phyloP scores from a whole-genome alignment of 2,888 invertebrate genomes.

The Thymelicus lineola region DNA sequence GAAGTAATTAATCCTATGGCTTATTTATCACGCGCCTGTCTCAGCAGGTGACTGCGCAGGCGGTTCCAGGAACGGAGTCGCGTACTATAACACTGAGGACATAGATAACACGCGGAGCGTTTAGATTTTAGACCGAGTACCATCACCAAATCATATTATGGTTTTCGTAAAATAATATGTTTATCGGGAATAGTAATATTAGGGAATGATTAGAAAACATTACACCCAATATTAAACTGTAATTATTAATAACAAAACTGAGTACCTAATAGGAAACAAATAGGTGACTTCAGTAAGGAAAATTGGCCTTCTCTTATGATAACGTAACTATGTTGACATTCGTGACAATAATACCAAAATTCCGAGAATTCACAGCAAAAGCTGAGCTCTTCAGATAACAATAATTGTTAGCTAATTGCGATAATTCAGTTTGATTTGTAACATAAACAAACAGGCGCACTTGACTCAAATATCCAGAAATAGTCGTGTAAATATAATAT shows the following conservation, averaged over 20 bases:
- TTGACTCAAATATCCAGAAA: conserved; percentile 36
- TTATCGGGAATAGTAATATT: too few relatives aligned
- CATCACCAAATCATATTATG: too few relatives aligned
- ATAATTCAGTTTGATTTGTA: conserved; percentile 10
- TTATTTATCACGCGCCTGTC: conserved; percentile 77
- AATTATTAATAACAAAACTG: too few relatives aligned
- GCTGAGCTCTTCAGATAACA: conserved; percentile 13
- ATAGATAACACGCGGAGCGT: conserved; percentile 22
- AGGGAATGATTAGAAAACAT: too few relatives aligned
- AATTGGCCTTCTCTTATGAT: background rate
- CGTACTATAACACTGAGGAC: conserved; percentile 5
- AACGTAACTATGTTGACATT: background rate
- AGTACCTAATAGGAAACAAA: too few relatives aligned
- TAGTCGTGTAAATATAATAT: conserved; percentile 18
- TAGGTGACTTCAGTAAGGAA: background rate
- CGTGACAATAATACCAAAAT: background rate
- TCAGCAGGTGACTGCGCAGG: conserved; percentile 72
- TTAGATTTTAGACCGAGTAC: background rate
- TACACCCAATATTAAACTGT: too few relatives aligned
- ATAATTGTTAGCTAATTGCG: conserved; percentile 14
- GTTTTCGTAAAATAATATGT: too few relatives aligned
- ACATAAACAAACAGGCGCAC: conserved; percentile 19
- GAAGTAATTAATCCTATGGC: conserved; percentile 80
- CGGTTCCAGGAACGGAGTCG: conserved; percentile 56
- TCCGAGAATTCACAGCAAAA: conserved; percentile 9